phyloP scores from a whole-genome alignment of 2,113 vertebrate species.

The Hiodon tergisus region DNA sequence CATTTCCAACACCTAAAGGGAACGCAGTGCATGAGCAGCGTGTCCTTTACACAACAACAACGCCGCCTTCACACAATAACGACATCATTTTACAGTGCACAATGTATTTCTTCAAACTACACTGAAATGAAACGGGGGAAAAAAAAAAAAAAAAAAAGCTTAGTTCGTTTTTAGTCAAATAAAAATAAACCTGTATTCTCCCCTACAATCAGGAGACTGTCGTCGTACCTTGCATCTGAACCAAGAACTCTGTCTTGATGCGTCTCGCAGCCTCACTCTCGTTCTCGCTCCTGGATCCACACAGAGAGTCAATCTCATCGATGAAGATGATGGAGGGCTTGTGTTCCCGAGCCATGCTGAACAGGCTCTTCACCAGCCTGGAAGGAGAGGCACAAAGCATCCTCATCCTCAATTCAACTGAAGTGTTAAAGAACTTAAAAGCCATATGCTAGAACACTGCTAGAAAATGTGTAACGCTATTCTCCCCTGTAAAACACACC shows the following conservation, averaged over 20 bases:
- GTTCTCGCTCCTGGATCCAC: constrained; percentile 92
- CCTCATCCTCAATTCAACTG: no score
- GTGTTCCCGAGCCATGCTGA: constrained; percentile 86
- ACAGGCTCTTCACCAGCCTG: constrained; percentile 94
- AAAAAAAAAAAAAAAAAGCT: not conserved
- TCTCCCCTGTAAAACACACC: no score
- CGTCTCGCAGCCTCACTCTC: constrained; percentile 92
- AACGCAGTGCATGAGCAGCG: not conserved
- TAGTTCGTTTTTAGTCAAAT: not conserved
- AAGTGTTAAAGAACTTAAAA: no score
- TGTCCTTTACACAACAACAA: not conserved
- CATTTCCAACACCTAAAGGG: constrained; percentile 79
- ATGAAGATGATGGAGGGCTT: constrained; percentile 98
- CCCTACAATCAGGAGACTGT: not conserved
- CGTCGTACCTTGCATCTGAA: constrained; percentile 89
- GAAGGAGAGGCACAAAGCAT: constrained; percentile 26
- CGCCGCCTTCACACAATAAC: no score
- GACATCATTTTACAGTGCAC: no score
- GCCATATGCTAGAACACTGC: no score
- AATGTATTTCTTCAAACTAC: not conserved
- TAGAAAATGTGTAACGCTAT: no score
- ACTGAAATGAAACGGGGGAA: constrained; percentile 1
- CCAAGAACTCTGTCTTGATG: constrained; percentile 96
- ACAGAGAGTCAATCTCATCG: constrained; percentile 95
- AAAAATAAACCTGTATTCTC: not conserved